phyloP scores from a whole-genome alignment of 2,888 invertebrate genomes.

The Halictus quadricinctus region DNA sequence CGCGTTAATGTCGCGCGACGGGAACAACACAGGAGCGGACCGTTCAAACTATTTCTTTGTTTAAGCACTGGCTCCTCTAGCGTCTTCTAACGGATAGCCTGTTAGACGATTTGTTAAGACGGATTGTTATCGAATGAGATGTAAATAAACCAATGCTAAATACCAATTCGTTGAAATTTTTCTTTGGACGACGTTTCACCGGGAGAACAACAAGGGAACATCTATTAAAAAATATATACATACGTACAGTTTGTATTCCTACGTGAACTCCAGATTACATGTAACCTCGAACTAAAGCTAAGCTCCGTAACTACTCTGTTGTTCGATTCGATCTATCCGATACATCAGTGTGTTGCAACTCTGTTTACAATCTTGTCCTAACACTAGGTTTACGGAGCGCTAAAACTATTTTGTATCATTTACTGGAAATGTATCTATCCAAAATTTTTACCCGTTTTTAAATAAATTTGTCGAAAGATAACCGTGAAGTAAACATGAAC shows the following conservation, averaged over 20 bases:
- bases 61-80: not conserved
- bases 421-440: too few relatives aligned
- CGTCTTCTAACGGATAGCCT: conserved; percentile 1
- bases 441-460: too few relatives aligned
- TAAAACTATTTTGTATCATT: too few relatives aligned
- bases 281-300: conserved; percentile 13
- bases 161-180: not conserved
- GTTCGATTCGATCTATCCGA: not conserved
- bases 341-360: conserved; percentile 4
- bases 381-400: too few relatives aligned
- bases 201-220: not conserved
- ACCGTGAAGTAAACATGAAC: not conserved
- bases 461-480: too few relatives aligned
- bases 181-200: too few relatives aligned
- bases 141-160: conserved; percentile 45
- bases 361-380: conserved; percentile 17
- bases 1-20: not conserved
- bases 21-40: conserved; percentile 1
- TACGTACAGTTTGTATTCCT: not conserved
- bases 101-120: conserved; percentile 5
- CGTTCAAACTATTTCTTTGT: conserved; percentile 4
- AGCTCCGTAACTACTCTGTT: not conserved
- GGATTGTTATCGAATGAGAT: conserved; percentile 32
- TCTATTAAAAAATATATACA: conserved; percentile 25
- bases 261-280: not conserved